These are phyloP conservation scores for Chorisops tibialis DNA, from an alignment of 2,888 invertebrate species.

Conservation along the genomic window DNA sequence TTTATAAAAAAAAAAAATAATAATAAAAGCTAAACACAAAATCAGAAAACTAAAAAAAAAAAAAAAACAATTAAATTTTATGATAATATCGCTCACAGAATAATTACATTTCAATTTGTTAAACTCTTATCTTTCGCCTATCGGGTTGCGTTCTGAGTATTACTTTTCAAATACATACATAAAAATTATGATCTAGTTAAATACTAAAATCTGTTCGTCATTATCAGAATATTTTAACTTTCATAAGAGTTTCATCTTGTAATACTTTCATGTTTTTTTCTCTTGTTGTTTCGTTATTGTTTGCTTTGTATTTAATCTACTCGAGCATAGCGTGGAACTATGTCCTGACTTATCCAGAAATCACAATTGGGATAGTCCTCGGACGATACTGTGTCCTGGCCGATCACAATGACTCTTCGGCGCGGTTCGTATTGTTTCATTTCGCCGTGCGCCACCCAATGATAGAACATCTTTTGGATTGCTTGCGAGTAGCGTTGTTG, in stretches of 20 bases:
- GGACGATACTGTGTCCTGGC: conserved; percentile 65
- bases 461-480: conserved; percentile 79
- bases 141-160: conserved; percentile 4
- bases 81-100: conserved; percentile 11
- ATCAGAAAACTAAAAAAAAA: conserved; percentile 15
- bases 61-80: background rate
- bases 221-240: too few relatives aligned
- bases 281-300: background rate
- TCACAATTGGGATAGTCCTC: conserved; percentile 70
- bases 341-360: conserved; percentile 70
- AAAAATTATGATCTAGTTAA: too few relatives aligned
- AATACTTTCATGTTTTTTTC: too few relatives aligned
- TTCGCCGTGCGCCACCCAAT: conserved; percentile 75
- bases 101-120: conserved; percentile 5
- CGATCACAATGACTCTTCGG: conserved; percentile 62
- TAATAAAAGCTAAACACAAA: conserved; percentile 13
- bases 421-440: conserved; percentile 61
- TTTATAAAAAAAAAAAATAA: conserved; percentile 15
- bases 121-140: background rate
- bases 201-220: too few relatives aligned
- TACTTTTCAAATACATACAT: conserved; percentile 2
- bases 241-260: too few relatives aligned
- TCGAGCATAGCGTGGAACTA: conserved; percentile 72
- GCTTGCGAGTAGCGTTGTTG: conserved; percentile 73
- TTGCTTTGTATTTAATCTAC: conserved; percentile 62